Conservation (phyloP, 2,797 vertebrate genomes). For the Spinibarbus caldwelli region DNA sequence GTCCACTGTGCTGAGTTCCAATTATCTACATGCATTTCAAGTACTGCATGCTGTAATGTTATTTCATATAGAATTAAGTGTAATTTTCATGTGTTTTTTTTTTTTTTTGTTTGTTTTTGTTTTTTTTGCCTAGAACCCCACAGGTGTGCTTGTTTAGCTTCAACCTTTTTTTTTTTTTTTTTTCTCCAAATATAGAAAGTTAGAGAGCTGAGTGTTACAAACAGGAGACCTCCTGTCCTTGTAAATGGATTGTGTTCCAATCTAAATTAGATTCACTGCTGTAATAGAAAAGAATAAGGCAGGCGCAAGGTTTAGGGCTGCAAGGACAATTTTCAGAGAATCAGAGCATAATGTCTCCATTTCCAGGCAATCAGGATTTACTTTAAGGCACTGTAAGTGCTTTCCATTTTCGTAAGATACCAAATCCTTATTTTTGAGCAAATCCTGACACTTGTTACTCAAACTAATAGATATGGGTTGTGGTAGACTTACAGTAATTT, state of each 20-base stretch:
- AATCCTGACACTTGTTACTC: not conserved
- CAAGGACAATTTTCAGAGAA: conserved; percentile 7
- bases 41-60: not conserved
- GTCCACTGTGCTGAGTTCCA: not conserved
- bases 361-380: conserved; percentile 19
- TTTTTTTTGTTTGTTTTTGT: too few relatives aligned
- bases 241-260: conserved; percentile 23
- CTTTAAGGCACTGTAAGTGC: not conserved
- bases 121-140: not conserved
- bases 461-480: not conserved
- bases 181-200: not conserved
- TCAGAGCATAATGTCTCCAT: conserved; percentile 19
- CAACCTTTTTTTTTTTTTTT: not conserved
- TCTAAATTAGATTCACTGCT: conserved; percentile 8
- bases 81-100: not conserved
- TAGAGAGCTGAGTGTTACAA: not conserved
- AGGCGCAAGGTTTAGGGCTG: conserved; percentile 8
- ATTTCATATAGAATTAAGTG: not conserved
- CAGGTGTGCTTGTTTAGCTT: not conserved
- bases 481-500: not conserved
- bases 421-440: not conserved
- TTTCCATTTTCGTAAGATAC: not conserved
- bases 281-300: conserved; percentile 27
- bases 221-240: not conserved
- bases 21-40: not conserved